Conservation (phyloP, 2,888 invertebrate genomes). For the Dione vanillae region DNA sequence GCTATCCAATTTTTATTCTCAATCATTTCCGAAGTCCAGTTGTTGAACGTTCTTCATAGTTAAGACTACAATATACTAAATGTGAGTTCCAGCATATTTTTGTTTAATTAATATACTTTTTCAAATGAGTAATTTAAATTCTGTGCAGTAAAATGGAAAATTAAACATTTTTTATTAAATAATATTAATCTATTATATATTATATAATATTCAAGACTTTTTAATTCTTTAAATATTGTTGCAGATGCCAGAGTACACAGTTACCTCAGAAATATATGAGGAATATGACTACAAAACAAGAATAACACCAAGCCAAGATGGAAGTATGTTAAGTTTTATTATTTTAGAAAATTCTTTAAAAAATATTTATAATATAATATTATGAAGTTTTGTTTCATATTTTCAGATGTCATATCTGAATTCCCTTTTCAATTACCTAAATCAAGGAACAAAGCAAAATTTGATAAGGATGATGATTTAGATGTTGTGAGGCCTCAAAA, state of each 20-base stretch:
- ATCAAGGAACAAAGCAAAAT: constrained; percentile 56
- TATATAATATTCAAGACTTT: neutral
- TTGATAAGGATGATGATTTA: constrained; percentile 90
- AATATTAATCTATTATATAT: neutral
- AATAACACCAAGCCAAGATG: constrained; percentile 70
- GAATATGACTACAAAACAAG: constrained; percentile 87
- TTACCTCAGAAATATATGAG: constrained; percentile 89
- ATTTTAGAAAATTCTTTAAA: neutral
- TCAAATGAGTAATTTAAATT: neutral
- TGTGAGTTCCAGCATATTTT: neutral
- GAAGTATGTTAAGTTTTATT: constrained; percentile 67
- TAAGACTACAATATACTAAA: constrained; percentile 14
- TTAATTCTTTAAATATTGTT: constrained; percentile 14
- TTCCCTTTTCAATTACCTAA: constrained; percentile 86
- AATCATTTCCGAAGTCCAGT: constrained; percentile 65
- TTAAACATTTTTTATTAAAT: neutral
- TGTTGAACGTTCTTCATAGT: constrained; percentile 37
- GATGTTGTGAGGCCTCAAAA: constrained; percentile 81
- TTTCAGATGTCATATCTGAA: constrained; percentile 88
- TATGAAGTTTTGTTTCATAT: constrained; percentile 2
- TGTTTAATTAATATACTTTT: neutral
- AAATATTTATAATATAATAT: no score
- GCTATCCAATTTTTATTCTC: constrained; percentile 73
- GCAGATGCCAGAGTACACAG: constrained; percentile 84
- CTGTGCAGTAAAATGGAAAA: no score